phyloP scores from a whole-genome alignment of 2,113 vertebrate genomes.

The Rhinoderma darwinii region DNA sequence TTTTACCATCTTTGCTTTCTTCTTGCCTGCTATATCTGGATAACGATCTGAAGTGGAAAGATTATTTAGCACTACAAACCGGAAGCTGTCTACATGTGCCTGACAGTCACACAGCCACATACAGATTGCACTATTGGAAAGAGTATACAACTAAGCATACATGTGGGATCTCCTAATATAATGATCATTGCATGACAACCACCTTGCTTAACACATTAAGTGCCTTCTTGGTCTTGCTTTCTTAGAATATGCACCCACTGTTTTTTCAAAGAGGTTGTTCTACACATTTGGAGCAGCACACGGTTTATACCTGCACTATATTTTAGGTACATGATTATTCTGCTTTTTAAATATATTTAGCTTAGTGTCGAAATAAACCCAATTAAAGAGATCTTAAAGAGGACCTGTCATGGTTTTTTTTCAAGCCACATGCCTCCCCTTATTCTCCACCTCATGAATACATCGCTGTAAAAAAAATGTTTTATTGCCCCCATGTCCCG shows the following conservation, averaged over 20 bases:
- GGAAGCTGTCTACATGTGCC: not conserved
- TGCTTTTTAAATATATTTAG: conserved; percentile 3
- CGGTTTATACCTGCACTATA: not conserved
- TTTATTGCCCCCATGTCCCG: too few relatives aligned
- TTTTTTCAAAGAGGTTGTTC: not conserved
- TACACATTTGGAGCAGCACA: not conserved
- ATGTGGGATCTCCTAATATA: too few relatives aligned
- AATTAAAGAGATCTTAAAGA: too few relatives aligned
- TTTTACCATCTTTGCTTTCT: not conserved
- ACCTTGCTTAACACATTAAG: conserved; percentile 12
- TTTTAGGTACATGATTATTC: conserved; percentile 20
- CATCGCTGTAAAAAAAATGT: too few relatives aligned
- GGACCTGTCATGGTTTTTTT: too few relatives aligned
- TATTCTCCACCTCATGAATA: too few relatives aligned
- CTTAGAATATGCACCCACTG: not conserved
- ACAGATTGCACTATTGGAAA: not conserved
- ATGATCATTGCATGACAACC: not conserved
- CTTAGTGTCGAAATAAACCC: not conserved
- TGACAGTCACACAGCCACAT: not conserved
- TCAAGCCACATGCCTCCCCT: too few relatives aligned
- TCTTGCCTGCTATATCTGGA: not conserved
- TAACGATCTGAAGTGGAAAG: not conserved
- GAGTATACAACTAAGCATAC: not conserved
- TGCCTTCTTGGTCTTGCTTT: conserved; percentile 43
- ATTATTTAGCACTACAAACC: conserved; percentile 48